These are phyloP conservation scores for Drosophila gunungcola DNA, from an alignment of 1,140 invertebrate species.

Conservation along the genomic window DNA sequence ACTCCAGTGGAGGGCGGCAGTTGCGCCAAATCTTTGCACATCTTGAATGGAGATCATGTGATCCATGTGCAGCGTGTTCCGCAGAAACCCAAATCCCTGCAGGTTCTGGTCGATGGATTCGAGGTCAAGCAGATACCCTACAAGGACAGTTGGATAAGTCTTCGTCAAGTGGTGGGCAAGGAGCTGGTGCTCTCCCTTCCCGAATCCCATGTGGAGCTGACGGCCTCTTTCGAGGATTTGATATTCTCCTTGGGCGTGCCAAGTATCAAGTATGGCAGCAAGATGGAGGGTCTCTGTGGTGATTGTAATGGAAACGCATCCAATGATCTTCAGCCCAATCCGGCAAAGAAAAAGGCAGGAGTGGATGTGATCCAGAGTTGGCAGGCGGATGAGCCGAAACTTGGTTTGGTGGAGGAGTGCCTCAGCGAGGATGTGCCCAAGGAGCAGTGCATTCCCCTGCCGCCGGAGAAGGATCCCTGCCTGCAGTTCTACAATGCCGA, in stretches of 20 bases:
- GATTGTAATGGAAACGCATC: conserved; percentile 89
- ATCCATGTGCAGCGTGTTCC: conserved; percentile 86
- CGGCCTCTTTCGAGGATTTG: conserved; percentile 85
- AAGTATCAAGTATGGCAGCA: conserved; percentile 89
- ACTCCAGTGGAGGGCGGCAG: conserved; percentile 49
- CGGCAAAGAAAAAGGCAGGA: conserved; percentile 72
- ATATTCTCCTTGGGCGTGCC: conserved; percentile 88
- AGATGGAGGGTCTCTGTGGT: conserved; percentile 92
- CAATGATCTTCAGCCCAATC: conserved; percentile 87
- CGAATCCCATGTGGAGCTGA: conserved; percentile 86
- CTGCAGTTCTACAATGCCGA: conserved; percentile 87
- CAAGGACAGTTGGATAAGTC: conserved; percentile 86
- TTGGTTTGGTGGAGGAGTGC: conserved; percentile 70
- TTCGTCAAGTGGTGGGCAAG: conserved; percentile 85
- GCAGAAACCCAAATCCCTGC: conserved; percentile 45
- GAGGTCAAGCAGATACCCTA: conserved; percentile 85
- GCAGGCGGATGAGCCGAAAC: conserved; percentile 86
- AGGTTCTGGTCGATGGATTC: conserved; percentile 79
- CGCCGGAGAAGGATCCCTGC: conserved; percentile 88
- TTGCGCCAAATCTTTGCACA: conserved; percentile 84
- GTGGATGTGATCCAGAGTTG: conserved; percentile 87
- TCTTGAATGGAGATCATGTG: conserved; percentile 88
- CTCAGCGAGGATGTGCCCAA: conserved; percentile 77
- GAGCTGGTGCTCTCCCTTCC: conserved; percentile 85
- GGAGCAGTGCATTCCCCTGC: conserved; percentile 86